phyloP scores from a whole-genome alignment of 2,888 invertebrate genomes.

The Stenichneumon culpator region DNA sequence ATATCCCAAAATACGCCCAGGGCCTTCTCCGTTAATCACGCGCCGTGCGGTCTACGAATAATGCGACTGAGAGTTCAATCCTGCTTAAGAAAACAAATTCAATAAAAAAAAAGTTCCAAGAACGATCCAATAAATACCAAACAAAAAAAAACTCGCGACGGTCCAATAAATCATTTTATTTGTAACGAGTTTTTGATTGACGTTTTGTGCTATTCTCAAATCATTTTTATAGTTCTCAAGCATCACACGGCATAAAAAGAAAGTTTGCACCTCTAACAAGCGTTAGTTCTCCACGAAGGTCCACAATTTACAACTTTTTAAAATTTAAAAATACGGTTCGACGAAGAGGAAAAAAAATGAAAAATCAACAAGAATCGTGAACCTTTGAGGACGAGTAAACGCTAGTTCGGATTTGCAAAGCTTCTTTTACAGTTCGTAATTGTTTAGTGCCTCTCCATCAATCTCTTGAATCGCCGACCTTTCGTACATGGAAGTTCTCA shows the following conservation, averaged over 20 bases:
- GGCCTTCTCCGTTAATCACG: conserved; percentile 1
- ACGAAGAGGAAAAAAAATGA: too few relatives aligned
- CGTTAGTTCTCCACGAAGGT: too few relatives aligned
- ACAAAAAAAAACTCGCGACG: not conserved
- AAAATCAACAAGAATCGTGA: too few relatives aligned
- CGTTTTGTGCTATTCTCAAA: too few relatives aligned
- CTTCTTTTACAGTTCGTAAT: not conserved
- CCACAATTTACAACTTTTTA: too few relatives aligned
- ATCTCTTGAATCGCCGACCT: conserved; percentile 15
- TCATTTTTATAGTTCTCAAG: too few relatives aligned
- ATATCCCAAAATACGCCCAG: conserved; percentile 39
- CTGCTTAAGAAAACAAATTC: not conserved
- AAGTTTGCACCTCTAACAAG: too few relatives aligned
- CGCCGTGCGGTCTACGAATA: conserved; percentile 6
- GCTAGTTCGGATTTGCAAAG: too few relatives aligned
- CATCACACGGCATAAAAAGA: too few relatives aligned
- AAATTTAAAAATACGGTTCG: too few relatives aligned
- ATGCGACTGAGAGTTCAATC: not conserved
- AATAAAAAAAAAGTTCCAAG: not conserved
- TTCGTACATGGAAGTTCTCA: conserved; percentile 55
- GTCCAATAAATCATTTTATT: not conserved
- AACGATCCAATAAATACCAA: not conserved
- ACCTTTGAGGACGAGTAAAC: too few relatives aligned
- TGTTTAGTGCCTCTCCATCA: not conserved
- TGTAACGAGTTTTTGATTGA: conserved; percentile 1